A percentile compares a stretch with the other conserved stretches of the same genome.
These are phyloP conservation scores for Drosophila prosaltans DNA, from an alignment of 1,140 invertebrate species.

Conservation along the genomic window DNA sequence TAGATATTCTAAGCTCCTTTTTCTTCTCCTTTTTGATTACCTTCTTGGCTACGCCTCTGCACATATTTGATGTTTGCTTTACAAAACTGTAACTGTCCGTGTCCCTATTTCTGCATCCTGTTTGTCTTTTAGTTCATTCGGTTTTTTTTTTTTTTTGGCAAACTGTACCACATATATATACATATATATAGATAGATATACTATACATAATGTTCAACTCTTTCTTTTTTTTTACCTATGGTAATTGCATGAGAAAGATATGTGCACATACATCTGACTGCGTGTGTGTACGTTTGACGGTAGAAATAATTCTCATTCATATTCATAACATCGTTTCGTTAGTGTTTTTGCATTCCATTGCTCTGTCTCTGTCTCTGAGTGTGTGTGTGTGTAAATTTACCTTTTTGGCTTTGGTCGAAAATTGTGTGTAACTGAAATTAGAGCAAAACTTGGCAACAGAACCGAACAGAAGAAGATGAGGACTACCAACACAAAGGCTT, in stretches of 20 bases:
- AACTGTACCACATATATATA: slow-evolving; percentile 5
- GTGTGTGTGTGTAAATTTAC: slow-evolving; percentile 24
- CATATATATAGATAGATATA: neutral
- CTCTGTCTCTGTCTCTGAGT: neutral
- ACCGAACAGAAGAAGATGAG: neutral
- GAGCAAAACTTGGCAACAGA: neutral
- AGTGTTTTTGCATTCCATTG: slow-evolving; percentile 45
- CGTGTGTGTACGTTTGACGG: neutral
- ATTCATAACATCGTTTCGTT: slow-evolving; percentile 77
- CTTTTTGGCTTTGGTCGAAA: slow-evolving; percentile 32
- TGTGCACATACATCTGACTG: neutral
- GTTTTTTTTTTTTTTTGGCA: slow-evolving; percentile 27
- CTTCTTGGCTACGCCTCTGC: slow-evolving; percentile 1
- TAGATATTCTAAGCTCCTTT: too few species aligned
- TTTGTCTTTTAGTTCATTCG: slow-evolving; percentile 9
- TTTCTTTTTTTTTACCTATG: slow-evolving; percentile 60
- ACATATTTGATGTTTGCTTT: slow-evolving; percentile 26
- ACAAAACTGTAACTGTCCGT: slow-evolving; percentile 32
- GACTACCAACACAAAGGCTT: neutral
- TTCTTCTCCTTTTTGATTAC: neutral
- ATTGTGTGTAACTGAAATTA: slow-evolving; percentile 28
- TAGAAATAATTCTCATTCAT: slow-evolving; percentile 58
- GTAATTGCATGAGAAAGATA: slow-evolving; percentile 40
- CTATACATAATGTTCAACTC: slow-evolving; percentile 57
- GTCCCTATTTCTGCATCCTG: slow-evolving; percentile 8